Percentiles rank a stretch among this genome's conserved stretches.
Conservation (phyloP, 37 sponge, comb jelly and placozoan genomes). For the Ephydatia muelleri region DNA sequence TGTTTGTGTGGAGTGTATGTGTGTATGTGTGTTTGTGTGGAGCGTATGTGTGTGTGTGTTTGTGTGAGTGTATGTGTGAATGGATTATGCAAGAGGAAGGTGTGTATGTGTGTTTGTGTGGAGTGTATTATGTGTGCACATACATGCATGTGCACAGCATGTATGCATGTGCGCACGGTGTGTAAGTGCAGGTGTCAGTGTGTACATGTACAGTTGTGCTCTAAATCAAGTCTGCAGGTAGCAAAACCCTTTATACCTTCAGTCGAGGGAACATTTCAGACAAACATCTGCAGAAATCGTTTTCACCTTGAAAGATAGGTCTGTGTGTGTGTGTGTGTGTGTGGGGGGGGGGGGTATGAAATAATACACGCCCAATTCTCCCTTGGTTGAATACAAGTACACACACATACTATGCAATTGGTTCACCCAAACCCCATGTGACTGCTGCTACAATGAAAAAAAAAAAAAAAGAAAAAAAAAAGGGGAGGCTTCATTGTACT, state of each 20-base stretch:
- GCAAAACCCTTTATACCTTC: conserved; percentile 40
- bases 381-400: background rate
- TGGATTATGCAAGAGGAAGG: background rate
- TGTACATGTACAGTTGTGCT: too few relatives aligned
- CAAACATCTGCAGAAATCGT: conserved; percentile 87
- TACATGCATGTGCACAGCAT: too few relatives aligned
- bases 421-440: background rate
- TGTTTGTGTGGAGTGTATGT: too few relatives aligned
- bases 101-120: background rate
- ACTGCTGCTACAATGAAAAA: too few relatives aligned
- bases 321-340: too few relatives aligned
- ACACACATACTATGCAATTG: background rate
- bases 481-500: background rate
- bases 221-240: background rate
- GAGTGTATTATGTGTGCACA: too few relatives aligned
- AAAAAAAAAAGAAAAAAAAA: background rate
- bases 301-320: conserved; percentile 78
- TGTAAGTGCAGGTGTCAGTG: too few relatives aligned
- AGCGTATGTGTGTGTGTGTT: too few relatives aligned
- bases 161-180: too few relatives aligned
- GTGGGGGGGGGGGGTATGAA: too few relatives aligned
- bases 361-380: too few relatives aligned
- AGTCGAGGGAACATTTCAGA: conserved; percentile 79
- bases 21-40: too few relatives aligned
- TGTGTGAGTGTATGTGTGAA: background rate